Evolutionary conservation across 2,113 vertebrate genomes (phyloP), one percentile per base, ranked within the genome.

Genomic region (Glaucomys volans): DNA sequence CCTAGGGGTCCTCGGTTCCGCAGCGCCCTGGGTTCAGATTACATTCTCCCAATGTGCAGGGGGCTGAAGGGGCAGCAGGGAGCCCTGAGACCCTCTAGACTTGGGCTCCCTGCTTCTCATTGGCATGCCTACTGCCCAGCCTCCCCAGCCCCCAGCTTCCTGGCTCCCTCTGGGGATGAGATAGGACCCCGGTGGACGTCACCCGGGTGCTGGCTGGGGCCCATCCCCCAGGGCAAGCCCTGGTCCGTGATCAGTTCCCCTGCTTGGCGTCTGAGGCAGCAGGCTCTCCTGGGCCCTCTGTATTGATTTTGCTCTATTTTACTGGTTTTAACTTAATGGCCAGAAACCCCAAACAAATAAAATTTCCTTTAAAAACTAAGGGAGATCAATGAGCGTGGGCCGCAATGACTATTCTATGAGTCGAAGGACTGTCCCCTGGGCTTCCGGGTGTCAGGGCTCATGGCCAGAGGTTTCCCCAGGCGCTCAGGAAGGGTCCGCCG

Each of bases 41-140:
- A 99, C 88, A 95, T 69, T 97, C 97, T 95, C 92, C 97, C 98
- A 98, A 99, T 98, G 98, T 98, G 98, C 99, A 98, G 97, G 98
- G 47, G 80, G 92, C 72, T 94, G 87, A 76, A 88, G 37, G 76
- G 90, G 74, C 95, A 98, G 97, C 11, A 22, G 32, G 66, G 44
- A 14, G 40, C 30, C 50, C 52, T 0, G 0, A 24, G 71, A 59
- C 40, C 71, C 71, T 28, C 62, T 35, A 7, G 57, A 28, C 71
- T 86, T 40, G n/a, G n/a, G 24, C 59, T 24, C 11, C 4, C 62
- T 6, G 37, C 47, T 59, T 40, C 42, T 81, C 44, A 26, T 11
- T 22, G 5, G 1, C 2, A 4, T 22, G 9, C 9, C 59, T 22
- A n/a, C 5, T 8, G 4, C 32, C 83, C 1, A 37, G 26, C 32